Base-by-base conservation (phyloP, 1,140 invertebrate genomes). In the Penaeus chinensis region DNA sequence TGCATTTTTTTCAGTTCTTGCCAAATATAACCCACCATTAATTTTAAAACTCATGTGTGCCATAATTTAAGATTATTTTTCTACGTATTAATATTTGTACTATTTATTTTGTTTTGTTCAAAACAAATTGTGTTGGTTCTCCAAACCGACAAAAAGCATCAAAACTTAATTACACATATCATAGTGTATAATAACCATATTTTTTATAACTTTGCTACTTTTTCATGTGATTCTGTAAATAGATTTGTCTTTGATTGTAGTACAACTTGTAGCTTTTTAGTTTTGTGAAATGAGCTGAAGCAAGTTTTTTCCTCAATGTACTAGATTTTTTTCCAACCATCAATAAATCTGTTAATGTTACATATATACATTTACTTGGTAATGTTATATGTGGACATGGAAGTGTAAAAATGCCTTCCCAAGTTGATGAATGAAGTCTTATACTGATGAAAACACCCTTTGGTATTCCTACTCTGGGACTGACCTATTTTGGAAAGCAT, bases 21-120 rank as follows among this genome's bases (percentile, higher is more conserved):
- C 54, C 54, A 54, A 54, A 54, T 13, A 54, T 54, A 54, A 37
- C 71, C 27, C 18, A 74, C 20, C 27, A 74, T 74, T 74, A 27
- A 74, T 74, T 71, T 74, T 37, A 74, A 32, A 74, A 32, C 42
- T 74, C 42, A 32, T 19, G 71, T 74, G 71, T 74, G 71, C 71
- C 71, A 74, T 74, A 74, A 74, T 74, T 27, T 74, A 74, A 74
- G 71, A 74, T 74, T 74, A 74, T 74, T 74, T 74, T 74, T 74
- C 18, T 74, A 74, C 71, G 42, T 74, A 32, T 74, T n/a, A 74
- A 27, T 32, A 32, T 32, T 37, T 74, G 27, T 32, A 32, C 42
- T 74, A 74, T 74, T 74, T 32, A 74, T 74, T 74, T 74, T 54
- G 54, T 54, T 74, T 37, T 74, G 71, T 74, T 74, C 27, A 32